Evolutionary conservation across 2,113 vertebrate genomes (phyloP).

Genomic region (Pollimyrus isidori): DNA sequence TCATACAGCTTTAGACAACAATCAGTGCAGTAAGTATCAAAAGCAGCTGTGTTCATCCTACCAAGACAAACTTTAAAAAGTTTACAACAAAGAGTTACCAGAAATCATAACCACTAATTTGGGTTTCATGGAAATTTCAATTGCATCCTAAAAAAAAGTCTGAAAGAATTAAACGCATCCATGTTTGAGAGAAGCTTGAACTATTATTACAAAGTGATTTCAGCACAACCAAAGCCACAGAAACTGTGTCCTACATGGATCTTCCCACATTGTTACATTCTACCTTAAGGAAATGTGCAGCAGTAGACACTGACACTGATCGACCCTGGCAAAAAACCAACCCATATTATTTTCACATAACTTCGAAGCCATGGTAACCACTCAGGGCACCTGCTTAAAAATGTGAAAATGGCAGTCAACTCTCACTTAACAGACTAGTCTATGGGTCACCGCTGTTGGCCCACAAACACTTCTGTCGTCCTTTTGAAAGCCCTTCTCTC

Average conservation of each 20-base stretch:
- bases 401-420: conserved; percentile 6
- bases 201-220: not conserved
- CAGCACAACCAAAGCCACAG: not conserved
- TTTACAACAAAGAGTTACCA: conserved; percentile 39
- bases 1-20: conserved; percentile 16
- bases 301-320: conserved; percentile 3
- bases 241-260: not conserved
- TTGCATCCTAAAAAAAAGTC: conserved; percentile 1
- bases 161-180: conserved; percentile 7
- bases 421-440: conserved; percentile 13
- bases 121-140: conserved; percentile 8
- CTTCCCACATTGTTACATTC: not conserved
- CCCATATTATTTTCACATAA: not conserved
- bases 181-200: conserved; percentile 2
- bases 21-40: conserved; percentile 39
- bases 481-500: conserved; percentile 10
- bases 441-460: conserved; percentile 2
- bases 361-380: not conserved
- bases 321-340: conserved; percentile 6
- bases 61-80: conserved; percentile 44
- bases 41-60: conserved; percentile 40
- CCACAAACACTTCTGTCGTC: not conserved
- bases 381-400: conserved; percentile 20
- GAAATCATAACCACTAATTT: conserved; percentile 19
- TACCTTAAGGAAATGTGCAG: not conserved